phyloP scores from a whole-genome alignment of 2,113 vertebrate genomes.

The Glaucidium brasilianum region DNA sequence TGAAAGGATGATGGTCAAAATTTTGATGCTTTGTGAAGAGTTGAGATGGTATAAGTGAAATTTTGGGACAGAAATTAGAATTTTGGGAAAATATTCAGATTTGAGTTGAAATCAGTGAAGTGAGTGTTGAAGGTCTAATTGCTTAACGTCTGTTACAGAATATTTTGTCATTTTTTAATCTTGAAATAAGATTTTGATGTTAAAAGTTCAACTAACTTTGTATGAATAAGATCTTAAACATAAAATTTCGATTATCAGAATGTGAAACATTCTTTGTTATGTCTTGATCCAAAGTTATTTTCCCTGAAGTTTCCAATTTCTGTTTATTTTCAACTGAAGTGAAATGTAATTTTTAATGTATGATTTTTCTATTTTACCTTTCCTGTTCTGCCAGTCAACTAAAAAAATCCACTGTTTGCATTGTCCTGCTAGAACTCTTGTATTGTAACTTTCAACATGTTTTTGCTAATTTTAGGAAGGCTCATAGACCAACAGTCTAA shows the following conservation, averaged over 20 bases:
- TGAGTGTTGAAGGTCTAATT: not conserved
- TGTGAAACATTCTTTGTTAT: not conserved
- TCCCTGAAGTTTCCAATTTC: not conserved
- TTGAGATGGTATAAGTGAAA: not conserved
- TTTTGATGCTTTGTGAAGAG: not conserved
- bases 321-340: not conserved
- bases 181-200: not conserved
- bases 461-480: conserved; percentile 73
- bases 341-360: not conserved
- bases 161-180: not conserved
- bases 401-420: not conserved
- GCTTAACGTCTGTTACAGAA: not conserved
- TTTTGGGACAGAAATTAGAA: not conserved
- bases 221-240: not conserved
- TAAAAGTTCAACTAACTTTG: not conserved
- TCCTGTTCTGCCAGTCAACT: not conserved
- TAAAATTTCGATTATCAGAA: not conserved
- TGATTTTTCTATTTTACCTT: not conserved
- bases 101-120: not conserved
- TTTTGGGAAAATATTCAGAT: not conserved
- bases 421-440: not conserved
- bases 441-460: not conserved
- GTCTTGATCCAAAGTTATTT: not conserved
- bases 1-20: not conserved
- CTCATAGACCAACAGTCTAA: conserved; percentile 88